Conservation (phyloP, 2,888 invertebrate species). For the Physocephala rufipes region DNA sequence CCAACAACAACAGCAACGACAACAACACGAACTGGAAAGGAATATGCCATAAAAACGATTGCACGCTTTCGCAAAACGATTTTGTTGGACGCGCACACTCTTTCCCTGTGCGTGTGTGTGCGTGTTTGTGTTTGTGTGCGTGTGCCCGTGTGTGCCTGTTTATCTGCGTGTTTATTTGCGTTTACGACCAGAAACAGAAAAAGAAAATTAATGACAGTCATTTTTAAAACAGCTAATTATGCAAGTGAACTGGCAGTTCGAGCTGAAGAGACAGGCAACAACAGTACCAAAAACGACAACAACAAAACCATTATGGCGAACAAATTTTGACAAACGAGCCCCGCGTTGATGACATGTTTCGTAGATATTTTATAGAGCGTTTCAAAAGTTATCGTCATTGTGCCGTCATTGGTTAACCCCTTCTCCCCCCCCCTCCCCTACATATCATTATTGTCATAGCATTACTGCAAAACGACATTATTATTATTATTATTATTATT, state of each 20-base stretch:
- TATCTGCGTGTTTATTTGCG: neutral
- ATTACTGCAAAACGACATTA: neutral
- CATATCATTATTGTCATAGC: constrained; percentile 5
- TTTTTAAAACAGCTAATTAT: constrained; percentile 60
- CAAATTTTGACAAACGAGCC: constrained; percentile 19
- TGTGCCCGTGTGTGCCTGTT: neutral
- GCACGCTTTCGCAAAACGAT: neutral
- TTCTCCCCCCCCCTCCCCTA: too few relatives aligned
- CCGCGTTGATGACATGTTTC: neutral
- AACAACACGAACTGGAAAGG: neutral
- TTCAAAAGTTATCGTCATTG: constrained; percentile 9
- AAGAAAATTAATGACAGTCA: constrained; percentile 54
- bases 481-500: constrained; percentile 6
- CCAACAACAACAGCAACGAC: neutral
- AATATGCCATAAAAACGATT: neutral
- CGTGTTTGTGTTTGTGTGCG: neutral
- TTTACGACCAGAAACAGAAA: too few relatives aligned
- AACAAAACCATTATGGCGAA: neutral
- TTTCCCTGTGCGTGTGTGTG: neutral
- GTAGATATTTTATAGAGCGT: neutral
- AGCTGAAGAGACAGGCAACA: constrained; percentile 31
- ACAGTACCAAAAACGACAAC: neutral
- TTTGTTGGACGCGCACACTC: neutral
- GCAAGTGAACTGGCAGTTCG: constrained; percentile 48
- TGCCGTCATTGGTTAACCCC: neutral